Evolutionary conservation across 2,113 vertebrate species (phyloP).

Genomic region (Cariama cristata): DNA sequence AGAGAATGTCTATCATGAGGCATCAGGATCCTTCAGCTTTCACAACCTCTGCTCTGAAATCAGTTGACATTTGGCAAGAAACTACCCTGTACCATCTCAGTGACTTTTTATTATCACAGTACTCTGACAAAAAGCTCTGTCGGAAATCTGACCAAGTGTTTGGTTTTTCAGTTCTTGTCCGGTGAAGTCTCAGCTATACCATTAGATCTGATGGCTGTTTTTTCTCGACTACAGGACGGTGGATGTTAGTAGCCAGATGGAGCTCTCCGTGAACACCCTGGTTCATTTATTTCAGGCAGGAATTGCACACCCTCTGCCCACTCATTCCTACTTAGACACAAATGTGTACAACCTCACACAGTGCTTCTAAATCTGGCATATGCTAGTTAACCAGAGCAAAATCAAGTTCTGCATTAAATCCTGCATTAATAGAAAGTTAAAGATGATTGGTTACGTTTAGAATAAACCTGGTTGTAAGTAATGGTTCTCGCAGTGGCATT

Average conservation of each 20-base stretch:
- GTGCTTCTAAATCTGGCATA: not conserved
- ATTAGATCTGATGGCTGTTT: not conserved
- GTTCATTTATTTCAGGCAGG: conserved; percentile 44
- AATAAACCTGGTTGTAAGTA: not conserved
- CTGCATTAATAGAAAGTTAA: not conserved
- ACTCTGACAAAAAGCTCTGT: not conserved
- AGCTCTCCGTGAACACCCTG: conserved; percentile 12
- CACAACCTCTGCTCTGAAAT: not conserved
- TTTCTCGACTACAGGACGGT: fast-evolving
- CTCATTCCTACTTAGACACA: not conserved
- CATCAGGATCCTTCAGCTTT: not conserved
- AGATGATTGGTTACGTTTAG: not conserved
- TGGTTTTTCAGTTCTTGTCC: not conserved
- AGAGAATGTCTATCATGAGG: not conserved
- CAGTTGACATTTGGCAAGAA: not conserved
- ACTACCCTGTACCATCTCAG: not conserved
- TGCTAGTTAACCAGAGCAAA: not conserved
- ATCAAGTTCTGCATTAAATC: not conserved
- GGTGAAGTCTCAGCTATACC: not conserved
- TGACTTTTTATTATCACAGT: not conserved
- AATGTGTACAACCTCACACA: conserved; percentile 22
- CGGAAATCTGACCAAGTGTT: fast-evolving
- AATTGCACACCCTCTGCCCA: not conserved
- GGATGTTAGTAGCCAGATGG: conserved; percentile 22
- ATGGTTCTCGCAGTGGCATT: not conserved